Conservation (phyloP, 2,888 invertebrate species). For the Magallana nippona region DNA sequence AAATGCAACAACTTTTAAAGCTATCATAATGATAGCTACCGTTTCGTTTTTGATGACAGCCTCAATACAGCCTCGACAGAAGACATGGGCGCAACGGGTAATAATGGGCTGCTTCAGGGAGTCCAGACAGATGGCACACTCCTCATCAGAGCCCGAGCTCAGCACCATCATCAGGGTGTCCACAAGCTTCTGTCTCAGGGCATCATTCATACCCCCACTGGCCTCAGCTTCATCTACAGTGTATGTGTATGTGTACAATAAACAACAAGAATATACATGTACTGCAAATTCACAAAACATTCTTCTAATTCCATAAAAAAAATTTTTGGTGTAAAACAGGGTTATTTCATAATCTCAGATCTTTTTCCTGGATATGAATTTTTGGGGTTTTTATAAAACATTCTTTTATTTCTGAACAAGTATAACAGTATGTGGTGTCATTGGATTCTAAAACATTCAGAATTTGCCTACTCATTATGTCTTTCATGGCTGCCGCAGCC, state of each 20-base stretch:
- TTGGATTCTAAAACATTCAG: too few relatives aligned
- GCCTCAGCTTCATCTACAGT: conserved; percentile 7
- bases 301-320: neutral
- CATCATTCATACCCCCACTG: conserved; percentile 54
- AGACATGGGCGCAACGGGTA: conserved; percentile 68
- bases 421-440: too few relatives aligned
- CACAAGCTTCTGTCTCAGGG: conserved; percentile 57
- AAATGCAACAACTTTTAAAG: too few relatives aligned
- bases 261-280: too few relatives aligned
- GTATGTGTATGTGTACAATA: too few relatives aligned
- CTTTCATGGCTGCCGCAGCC: conserved; percentile 59
- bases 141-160: conserved; percentile 66
- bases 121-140: conserved; percentile 70
- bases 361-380: too few relatives aligned
- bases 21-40: conserved; percentile 44
- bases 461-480: conserved; percentile 52
- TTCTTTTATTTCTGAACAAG: too few relatives aligned
- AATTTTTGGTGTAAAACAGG: too few relatives aligned
- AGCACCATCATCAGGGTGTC: conserved; percentile 60
- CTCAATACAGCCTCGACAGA: conserved; percentile 66
- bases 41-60: conserved; percentile 61
- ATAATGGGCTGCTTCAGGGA: conserved; percentile 62
- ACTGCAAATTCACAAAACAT: neutral
- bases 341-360: too few relatives aligned
- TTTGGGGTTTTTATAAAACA: too few relatives aligned